These are phyloP conservation scores for Gephyroberyx darwinii DNA, from an alignment of 2,797 vertebrate genomes.

Conservation along the genomic window DNA sequence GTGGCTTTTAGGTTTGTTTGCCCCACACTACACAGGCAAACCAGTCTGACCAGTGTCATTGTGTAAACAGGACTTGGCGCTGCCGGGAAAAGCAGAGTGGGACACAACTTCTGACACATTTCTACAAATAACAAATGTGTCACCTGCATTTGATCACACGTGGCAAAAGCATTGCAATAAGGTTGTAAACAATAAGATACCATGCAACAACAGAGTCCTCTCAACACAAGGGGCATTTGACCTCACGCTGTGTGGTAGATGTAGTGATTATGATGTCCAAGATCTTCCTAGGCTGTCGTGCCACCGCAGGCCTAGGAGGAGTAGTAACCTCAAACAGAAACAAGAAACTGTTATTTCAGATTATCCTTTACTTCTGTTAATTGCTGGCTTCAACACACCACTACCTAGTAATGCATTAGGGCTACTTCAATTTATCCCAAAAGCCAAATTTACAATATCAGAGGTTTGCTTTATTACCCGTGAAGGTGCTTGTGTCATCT, in stretches of 20 bases:
- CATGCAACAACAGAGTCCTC: too few species aligned
- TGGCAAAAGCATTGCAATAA: not conserved
- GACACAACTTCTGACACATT: too few species aligned
- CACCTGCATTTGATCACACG: not conserved
- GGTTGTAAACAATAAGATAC: too few species aligned
- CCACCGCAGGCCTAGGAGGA: not conserved
- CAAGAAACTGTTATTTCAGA: not conserved
- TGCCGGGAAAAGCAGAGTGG: not conserved
- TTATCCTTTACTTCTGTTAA: not conserved
- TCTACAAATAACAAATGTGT: not conserved
- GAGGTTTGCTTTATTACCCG: slow-evolving; percentile 3
- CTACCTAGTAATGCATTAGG: too few species aligned
- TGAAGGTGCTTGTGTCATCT: not conserved
- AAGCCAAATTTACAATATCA: slow-evolving; percentile 8
- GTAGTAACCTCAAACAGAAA: not conserved
- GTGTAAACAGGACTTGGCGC: slow-evolving; percentile 1
- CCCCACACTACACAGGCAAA: slow-evolving; percentile 47
- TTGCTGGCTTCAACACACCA: not conserved
- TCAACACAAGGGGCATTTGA: too few species aligned
- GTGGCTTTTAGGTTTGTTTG: slow-evolving; percentile 43
- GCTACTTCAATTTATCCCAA: not conserved
- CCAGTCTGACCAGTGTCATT: slow-evolving; percentile 64
- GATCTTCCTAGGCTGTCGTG: not conserved
- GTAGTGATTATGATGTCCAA: not conserved
- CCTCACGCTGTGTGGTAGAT: not conserved